Evolutionary conservation across 2,888 invertebrate genomes (phyloP), one percentile per base, ranked within the genome.

Genomic region (Dorcus parallelipipedus): DNA sequence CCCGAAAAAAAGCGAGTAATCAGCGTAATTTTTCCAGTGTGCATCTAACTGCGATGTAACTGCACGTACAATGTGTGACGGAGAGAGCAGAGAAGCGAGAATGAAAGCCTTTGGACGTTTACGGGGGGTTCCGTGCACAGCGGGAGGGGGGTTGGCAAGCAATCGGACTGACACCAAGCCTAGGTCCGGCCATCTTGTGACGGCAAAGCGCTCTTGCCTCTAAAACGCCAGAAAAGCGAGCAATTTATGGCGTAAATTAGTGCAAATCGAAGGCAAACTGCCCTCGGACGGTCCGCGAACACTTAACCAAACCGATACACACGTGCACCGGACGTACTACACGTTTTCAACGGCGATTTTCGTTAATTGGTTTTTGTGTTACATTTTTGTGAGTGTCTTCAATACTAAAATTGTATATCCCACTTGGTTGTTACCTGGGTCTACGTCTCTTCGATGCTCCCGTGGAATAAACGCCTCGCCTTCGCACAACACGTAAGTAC

Each of bases 121-220:
- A 73, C 75, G 77, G 76, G 76, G 78, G 76, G 77, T 73, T 75
- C 76, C 76, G 77, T 76, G 76, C 76, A 75, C 76, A 70, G 73
- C 72, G 74, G 75, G 74, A 71, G 71, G 72, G 73, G 73, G 72
- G 75, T 75, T 64, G 67, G 67, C 71, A 70, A 70, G 75, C 74
- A 75, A 76, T 76, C 73, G 75, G 75, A 75, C 76, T 75, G 74
- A 75, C 75, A 76, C 78, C 78, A 78, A 78, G 77, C 77, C 76
- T 76, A 76, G 77, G 77, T 77, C 77, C 78, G 77, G 78, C 77
- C 78, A 78, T 78, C 77, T 78, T 78, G 78, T 78, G 75, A 78
- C 76, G 75, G 74, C 72, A 69, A 74, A 73, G 72, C 75, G 74
- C 71, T 73, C 74, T 72, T 71, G 73, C 72, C 73, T 72, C 73